Base-by-base conservation (phyloP, 2,113 vertebrate genomes). In the Festucalex cinctus region DNA sequence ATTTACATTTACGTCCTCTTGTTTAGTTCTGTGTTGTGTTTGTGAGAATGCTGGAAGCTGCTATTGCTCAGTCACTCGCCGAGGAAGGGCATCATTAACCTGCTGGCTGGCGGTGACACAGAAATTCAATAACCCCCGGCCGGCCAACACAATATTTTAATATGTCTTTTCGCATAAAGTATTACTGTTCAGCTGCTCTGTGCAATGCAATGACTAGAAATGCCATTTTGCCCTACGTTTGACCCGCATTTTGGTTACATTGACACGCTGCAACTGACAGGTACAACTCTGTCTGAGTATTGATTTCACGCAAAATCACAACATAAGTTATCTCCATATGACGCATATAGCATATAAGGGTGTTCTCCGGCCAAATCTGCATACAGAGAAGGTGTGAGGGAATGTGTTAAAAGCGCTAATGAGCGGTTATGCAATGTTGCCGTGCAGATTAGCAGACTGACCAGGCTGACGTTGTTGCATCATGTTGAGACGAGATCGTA, bases 351-450 rank as follows among this genome's bases (percentile, higher is more conserved):
- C 51, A 13, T 54, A 26, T 19, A 32, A n/a, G 13, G 9, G 6
- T 17, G 43, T 43, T 62, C 12, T 43, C 19, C 35, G 32, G 28
- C 32, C 19, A 39, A 43, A 41, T 22, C 12, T 43, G 37, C 59
- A 16, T 41, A 62, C 20, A 6, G 12, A 6, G 20, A 68, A 78
- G 69, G 75, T 78, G 74, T 62, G 60, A 68, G 56, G 39, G 67
- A 69, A 69, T 62, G 69, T 66, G 63, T 58, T 48, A 67, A 77
- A 65, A 60, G 65, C 77, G 63, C 76, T 69, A 83, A 84, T 80
- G 74, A 74, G 63, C 22, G 60, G 65, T 89, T 87, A 89, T 71
- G 82, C 79, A 87, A 87, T 58, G 72, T 53, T 62, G 70, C 70
- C 63, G 69, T n/a, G 65, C 63, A 75, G 83, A 85, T 87, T 87